A percentile compares a stretch with the other conserved stretches of the same genome.
Evolutionary conservation across 2,113 vertebrate species (phyloP).

Genomic region (Chionis minor): DNA sequence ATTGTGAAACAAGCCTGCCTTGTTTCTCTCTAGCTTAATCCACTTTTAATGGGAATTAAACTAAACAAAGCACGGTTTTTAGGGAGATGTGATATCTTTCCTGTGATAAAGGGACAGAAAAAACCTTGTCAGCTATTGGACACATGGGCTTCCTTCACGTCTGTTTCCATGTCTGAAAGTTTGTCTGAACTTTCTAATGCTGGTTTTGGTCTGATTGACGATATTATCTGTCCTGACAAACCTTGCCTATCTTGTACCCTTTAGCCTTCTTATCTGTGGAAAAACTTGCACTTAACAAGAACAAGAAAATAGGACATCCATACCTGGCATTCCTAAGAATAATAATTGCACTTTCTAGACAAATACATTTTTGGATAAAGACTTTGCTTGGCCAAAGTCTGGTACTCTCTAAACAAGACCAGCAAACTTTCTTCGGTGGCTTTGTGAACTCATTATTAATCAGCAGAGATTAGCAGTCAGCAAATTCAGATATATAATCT

Average conservation of each 20-base stretch:
- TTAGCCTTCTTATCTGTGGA: constrained; percentile 30
- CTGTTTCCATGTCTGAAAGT: constrained; percentile 29
- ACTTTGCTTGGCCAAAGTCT: constrained; percentile 43
- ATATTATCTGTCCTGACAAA: constrained; percentile 49
- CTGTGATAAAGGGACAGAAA: constrained; percentile 13
- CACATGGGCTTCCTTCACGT: background rate
- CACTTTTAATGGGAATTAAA: constrained; percentile 1
- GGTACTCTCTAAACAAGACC: background rate
- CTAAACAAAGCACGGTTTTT: background rate
- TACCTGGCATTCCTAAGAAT: constrained; percentile 6
- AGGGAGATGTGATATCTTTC: background rate
- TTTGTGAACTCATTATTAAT: constrained; percentile 38
- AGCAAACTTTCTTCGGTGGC: constrained; percentile 2
- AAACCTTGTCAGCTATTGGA: background rate
- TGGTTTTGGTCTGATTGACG: constrained; percentile 10
- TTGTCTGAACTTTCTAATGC: constrained; percentile 10
- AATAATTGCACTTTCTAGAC: constrained; percentile 7
- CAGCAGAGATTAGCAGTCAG: constrained; percentile 45
- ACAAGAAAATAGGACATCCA: constrained; percentile 22
- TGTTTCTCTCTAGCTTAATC: background rate
- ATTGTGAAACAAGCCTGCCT: background rate
- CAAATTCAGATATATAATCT: background rate
- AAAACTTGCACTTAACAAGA: background rate
- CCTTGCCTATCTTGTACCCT: background rate
- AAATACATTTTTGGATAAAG: constrained; percentile 55